These are phyloP conservation scores for Peromyscus nudipes DNA, from an alignment of 2,797 vertebrate species.

Conservation along the genomic window DNA sequence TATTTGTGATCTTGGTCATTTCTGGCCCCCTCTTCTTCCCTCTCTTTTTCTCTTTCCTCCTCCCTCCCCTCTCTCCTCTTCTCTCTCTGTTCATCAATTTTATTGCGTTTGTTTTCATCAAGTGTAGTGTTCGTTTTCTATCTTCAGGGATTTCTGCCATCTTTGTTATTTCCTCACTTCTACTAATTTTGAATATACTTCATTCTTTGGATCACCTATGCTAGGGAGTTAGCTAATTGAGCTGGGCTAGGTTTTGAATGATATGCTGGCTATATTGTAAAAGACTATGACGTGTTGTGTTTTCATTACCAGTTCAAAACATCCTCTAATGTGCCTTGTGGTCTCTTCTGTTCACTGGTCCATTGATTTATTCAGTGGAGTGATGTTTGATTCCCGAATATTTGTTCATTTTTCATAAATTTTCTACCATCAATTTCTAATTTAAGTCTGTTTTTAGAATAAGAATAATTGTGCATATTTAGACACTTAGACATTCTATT, in stretches of 20 bases:
- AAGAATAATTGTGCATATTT: not conserved
- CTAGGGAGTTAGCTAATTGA: not conserved
- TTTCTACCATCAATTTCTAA: slow-evolving; percentile 12
- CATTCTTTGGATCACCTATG: not conserved
- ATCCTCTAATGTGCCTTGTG: not conserved
- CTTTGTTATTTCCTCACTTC: not conserved
- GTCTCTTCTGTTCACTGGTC: not conserved
- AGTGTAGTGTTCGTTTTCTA: not conserved
- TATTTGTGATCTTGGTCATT: too few relatives aligned
- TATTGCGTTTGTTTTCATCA: not conserved
- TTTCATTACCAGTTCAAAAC: slow-evolving; percentile 19
- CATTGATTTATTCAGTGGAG: not conserved
- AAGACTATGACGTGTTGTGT: not conserved
- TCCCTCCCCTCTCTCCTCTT: not conserved
- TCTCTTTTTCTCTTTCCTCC: not conserved
- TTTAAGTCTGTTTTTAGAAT: slow-evolving; percentile 37
- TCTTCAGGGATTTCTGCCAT: not conserved
- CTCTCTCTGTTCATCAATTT: not conserved
- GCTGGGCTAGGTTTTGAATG: not conserved
- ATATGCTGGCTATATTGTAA: not conserved
- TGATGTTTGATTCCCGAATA: not conserved
- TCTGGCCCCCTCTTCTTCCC: not conserved
- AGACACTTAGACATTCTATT: not conserved
- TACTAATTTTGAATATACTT: not conserved
- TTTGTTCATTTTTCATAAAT: not conserved